phyloP scores from a whole-genome alignment of 2,888 invertebrate species.

The Thera obeliscata region DNA sequence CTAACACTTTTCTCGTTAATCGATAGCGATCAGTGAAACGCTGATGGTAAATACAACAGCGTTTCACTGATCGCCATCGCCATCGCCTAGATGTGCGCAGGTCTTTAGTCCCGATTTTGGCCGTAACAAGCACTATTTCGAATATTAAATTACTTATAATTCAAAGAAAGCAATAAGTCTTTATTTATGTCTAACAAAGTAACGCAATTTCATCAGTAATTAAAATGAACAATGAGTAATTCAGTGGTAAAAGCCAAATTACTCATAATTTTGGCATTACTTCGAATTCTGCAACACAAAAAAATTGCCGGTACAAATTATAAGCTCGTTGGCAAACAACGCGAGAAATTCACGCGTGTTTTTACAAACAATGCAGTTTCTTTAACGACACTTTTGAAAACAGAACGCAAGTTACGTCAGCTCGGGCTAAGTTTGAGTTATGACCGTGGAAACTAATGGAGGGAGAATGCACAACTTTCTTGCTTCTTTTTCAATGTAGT shows the following conservation, averaged over 20 bases:
- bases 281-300: constrained; percentile 7
- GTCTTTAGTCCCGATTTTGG: no score
- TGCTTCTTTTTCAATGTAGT: no score
- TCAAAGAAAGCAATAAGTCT: no score
- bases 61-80: no score
- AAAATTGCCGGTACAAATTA: constrained; percentile 34
- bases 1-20: no score
- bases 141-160: no score
- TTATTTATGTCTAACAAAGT: no score
- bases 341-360: constrained; percentile 42
- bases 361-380: constrained; percentile 50
- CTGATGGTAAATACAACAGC: no score
- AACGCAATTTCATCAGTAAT: background rate
- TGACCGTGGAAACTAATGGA: constrained; percentile 12
- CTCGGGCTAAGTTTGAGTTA: constrained; percentile 30
- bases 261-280: constrained; percentile 7
- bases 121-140: no score
- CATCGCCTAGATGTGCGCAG: no score
- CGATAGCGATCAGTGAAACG: no score
- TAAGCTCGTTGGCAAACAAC: constrained; percentile 41
- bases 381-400: constrained; percentile 45
- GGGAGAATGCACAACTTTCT: constrained; percentile 4
- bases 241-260: background rate
- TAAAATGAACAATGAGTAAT: constrained; percentile 3
- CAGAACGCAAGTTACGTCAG: constrained; percentile 38